These are phyloP conservation scores for Penaeus indicus DNA, from an alignment of 1,140 invertebrate genomes.

Conservation along the genomic window DNA sequence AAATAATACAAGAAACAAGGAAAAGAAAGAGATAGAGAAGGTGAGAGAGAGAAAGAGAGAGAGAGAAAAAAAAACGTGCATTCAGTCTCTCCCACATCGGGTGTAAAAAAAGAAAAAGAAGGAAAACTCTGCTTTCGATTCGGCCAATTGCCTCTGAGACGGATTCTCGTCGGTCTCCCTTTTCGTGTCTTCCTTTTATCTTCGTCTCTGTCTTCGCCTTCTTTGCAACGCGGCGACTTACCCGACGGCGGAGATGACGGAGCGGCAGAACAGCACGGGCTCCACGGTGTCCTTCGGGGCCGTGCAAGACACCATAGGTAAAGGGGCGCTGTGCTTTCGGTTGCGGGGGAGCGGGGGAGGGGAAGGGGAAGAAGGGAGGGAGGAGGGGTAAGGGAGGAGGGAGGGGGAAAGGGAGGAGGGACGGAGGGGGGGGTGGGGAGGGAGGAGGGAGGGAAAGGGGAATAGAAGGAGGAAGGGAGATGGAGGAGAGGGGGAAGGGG, in stretches of 20 bases:
- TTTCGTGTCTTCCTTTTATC: too few species aligned
- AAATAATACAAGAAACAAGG: too few species aligned
- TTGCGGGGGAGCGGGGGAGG: too few species aligned
- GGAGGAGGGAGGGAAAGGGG: too few species aligned
- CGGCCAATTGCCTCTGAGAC: too few species aligned
- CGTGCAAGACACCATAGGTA: conserved; percentile 43
- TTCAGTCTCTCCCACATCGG: background rate
- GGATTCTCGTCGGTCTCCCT: too few species aligned
- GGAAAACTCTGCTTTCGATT: too few species aligned
- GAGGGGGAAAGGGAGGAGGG: too few species aligned
- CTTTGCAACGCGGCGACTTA: background rate
- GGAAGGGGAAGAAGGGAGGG: too few species aligned
- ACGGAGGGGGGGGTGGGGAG: too few species aligned
- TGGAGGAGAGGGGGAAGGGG: too few species aligned
- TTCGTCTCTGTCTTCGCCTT: background rate
- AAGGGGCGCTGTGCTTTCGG: background rate
- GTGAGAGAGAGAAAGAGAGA: conserved; percentile 42
- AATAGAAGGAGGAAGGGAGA: too few species aligned
- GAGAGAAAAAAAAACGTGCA: conserved; percentile 1
- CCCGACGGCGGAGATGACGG: conserved; percentile 4
- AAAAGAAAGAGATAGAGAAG: conserved; percentile 35
- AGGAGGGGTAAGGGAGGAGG: background rate
- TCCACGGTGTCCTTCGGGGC: conserved; percentile 39
- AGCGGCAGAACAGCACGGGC: conserved; percentile 25
- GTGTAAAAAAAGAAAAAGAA: background rate